Evolutionary conservation across 1,140 invertebrate genomes (phyloP).

Genomic region (Euschistus heros): DNA sequence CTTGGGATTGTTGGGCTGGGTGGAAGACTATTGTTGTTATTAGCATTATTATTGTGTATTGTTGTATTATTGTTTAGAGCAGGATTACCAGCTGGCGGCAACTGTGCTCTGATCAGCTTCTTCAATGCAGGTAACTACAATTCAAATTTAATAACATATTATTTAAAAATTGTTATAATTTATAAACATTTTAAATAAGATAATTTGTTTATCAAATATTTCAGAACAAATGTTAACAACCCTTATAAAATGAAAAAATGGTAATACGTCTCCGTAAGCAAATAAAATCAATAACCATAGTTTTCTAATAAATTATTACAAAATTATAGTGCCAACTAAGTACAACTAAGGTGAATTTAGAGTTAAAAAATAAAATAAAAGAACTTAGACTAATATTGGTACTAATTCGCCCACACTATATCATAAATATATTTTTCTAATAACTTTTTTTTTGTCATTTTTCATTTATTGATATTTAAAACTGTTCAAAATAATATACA

Average conservation of each 20-base stretch:
- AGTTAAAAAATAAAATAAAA: no score
- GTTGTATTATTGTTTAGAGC: slow-evolving; percentile 27
- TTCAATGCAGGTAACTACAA: slow-evolving; percentile 30
- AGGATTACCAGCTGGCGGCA: slow-evolving; percentile 14
- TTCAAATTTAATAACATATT: background rate
- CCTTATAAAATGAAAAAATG: no score
- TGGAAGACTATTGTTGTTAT: slow-evolving; percentile 27
- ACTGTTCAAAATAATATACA: no score
- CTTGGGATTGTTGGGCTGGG: slow-evolving; percentile 10
- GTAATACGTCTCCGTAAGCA: no score
- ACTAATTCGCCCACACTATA: background rate
- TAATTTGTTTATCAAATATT: no score
- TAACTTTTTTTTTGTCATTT: no score
- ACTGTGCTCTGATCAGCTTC: slow-evolving; percentile 23
- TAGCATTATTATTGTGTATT: slow-evolving; percentile 26
- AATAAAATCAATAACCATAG: no score
- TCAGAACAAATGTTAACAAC: no score
- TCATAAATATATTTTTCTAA: slow-evolving; percentile 1
- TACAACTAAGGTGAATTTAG: background rate
- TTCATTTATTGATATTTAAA: no score
- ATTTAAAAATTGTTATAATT: slow-evolving; percentile 3
- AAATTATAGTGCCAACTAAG: no score
- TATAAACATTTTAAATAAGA: no score
- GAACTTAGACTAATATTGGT: background rate
- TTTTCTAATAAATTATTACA: no score